These are phyloP conservation scores for Erpetoichthys calabaricus DNA, from an alignment of 2,797 vertebrate species.

Conservation along the genomic window DNA sequence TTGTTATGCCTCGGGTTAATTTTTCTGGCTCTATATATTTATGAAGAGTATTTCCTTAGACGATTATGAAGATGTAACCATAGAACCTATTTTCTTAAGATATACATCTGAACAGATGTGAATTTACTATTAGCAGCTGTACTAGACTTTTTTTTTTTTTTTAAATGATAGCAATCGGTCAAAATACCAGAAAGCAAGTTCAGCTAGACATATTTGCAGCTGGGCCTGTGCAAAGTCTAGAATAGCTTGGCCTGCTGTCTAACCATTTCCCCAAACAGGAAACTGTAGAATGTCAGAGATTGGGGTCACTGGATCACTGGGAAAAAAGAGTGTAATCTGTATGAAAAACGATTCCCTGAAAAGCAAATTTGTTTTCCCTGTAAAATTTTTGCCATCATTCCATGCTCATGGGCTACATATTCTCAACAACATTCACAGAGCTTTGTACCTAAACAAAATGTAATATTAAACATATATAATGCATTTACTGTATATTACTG, in stretches of 20 bases:
- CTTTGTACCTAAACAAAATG: too few relatives aligned
- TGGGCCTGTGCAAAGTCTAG: conserved; percentile 20
- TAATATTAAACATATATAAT: too few relatives aligned
- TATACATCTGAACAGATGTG: conserved; percentile 15
- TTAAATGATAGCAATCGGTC: conserved; percentile 11
- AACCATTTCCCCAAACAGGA: conserved; percentile 28
- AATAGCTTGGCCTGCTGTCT: conserved; percentile 22
- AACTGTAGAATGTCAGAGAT: conserved; percentile 28
- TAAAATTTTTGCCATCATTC: too few relatives aligned
- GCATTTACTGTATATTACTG: too few relatives aligned
- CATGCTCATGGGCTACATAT: too few relatives aligned
- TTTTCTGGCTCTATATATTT: background rate
- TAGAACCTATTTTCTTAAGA: conserved; percentile 3
- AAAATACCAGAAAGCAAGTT: conserved; percentile 20
- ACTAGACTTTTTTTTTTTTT: conserved; percentile 7
- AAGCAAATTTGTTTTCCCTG: too few relatives aligned
- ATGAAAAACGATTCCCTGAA: conserved; percentile 11
- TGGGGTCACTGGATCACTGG: conserved; percentile 26
- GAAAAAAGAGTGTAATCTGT: conserved; percentile 21
- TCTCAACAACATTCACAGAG: too few relatives aligned
- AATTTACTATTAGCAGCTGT: conserved; percentile 19
- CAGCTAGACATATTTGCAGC: conserved; percentile 17
- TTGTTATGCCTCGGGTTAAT: too few relatives aligned
- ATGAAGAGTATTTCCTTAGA: background rate
- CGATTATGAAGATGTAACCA: background rate